Percentiles rank a stretch among this genome's conserved stretches.
These are phyloP conservation scores for Stenodema calcarata DNA, from an alignment of 2,888 invertebrate species.

Conservation along the genomic window DNA sequence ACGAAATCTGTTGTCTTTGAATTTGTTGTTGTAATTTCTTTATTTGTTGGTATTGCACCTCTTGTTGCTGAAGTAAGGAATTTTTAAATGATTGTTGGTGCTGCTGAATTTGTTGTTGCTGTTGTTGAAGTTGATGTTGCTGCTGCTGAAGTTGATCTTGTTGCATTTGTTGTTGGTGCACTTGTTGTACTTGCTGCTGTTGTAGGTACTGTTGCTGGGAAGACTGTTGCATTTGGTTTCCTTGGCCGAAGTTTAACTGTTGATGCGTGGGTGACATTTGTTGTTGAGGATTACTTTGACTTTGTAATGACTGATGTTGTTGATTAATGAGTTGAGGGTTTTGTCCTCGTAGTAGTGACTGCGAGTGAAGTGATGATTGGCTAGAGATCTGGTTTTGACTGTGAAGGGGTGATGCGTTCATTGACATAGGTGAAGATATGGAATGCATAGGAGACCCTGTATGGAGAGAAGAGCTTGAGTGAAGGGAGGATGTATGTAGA, in stretches of 20 bases:
- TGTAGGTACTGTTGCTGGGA: conserved; percentile 57
- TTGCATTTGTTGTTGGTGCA: conserved; percentile 65
- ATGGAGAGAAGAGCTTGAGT: conserved; percentile 1
- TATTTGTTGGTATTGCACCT: conserved; percentile 52
- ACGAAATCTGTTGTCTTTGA: conserved; percentile 51
- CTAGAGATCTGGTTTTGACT: conserved; percentile 57
- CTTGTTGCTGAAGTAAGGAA: conserved; percentile 48
- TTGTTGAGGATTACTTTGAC: conserved; percentile 12
- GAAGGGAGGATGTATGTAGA: conserved; percentile 16
- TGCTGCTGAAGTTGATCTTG: conserved; percentile 56
- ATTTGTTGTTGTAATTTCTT: conserved; percentile 52
- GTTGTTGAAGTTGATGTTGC: conserved; percentile 65
- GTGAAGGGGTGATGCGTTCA: background rate
- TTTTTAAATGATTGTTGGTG: conserved; percentile 45
- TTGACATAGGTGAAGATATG: background rate
- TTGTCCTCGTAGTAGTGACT: background rate
- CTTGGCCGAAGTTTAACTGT: conserved; percentile 25
- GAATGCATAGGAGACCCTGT: conserved; percentile 11
- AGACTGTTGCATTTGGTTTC: conserved; percentile 51
- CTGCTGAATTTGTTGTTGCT: conserved; percentile 59
- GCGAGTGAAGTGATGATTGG: conserved; percentile 39
- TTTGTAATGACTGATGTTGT: conserved; percentile 10
- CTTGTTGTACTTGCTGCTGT: conserved; percentile 58
- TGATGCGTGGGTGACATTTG: conserved; percentile 33
- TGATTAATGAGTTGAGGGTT: conserved; percentile 13